A percentile compares a stretch with the other conserved stretches of the same genome.
Conservation (phyloP, 2,113 vertebrate genomes). For the Acanthisitta chloris region DNA sequence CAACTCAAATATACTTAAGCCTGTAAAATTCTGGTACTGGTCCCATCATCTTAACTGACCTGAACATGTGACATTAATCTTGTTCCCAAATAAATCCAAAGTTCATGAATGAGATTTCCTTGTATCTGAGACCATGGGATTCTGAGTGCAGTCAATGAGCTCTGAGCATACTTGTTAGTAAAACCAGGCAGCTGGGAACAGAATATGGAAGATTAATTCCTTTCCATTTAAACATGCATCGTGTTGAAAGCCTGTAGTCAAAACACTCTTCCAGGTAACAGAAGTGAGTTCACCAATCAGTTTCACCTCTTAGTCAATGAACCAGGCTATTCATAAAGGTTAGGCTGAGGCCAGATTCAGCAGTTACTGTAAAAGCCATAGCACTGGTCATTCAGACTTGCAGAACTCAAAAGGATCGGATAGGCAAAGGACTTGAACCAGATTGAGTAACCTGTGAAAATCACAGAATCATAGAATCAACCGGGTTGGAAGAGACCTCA, state of each 20-base stretch:
- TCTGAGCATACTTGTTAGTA: not conserved
- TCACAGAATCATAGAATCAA: no score
- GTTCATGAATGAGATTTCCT: not conserved
- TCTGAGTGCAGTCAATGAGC: not conserved
- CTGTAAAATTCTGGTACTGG: not conserved
- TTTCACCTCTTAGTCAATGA: not conserved
- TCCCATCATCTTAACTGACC: not conserved
- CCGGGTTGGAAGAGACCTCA: no score
- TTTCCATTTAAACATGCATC: not conserved
- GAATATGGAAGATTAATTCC: fast-evolving
- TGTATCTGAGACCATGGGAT: not conserved
- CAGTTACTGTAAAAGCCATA: not conserved
- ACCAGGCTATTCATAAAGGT: not conserved
- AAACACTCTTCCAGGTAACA: not conserved
- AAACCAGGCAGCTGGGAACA: not conserved
- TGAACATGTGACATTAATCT: not conserved
- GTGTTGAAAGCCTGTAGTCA: not conserved
- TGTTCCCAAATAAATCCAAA: not conserved
- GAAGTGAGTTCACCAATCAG: not conserved
- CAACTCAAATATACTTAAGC: not conserved
- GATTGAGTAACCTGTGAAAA: not conserved
- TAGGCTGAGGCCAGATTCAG: not conserved
- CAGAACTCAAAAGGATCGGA: not conserved
- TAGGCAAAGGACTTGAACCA: not conserved
- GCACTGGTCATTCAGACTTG: not conserved